These are phyloP conservation scores for Oostethus manadensis DNA, from an alignment of 2,113 vertebrate genomes.

Conservation along the genomic window DNA sequence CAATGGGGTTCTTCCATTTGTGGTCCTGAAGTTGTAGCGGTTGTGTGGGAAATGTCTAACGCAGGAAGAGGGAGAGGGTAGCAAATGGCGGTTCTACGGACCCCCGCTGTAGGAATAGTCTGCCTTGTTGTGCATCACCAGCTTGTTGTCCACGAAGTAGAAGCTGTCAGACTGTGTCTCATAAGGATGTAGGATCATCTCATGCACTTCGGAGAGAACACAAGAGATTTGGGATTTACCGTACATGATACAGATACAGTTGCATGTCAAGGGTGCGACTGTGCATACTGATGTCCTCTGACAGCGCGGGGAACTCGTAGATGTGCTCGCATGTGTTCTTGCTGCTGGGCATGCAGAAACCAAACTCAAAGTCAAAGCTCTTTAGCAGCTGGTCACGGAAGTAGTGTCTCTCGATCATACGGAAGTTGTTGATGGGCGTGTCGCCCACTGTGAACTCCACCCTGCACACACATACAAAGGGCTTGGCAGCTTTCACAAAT, in stretches of 20 bases:
- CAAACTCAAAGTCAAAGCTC: slow-evolving; percentile 97
- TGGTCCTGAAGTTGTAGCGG: slow-evolving; percentile 36
- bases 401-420: slow-evolving; percentile 98
- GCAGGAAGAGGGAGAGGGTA: background rate
- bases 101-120: slow-evolving; percentile 96
- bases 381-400: slow-evolving; percentile 93
- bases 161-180: slow-evolving; percentile 99
- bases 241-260: background rate
- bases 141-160: slow-evolving; percentile 98
- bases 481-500: too few relatives aligned
- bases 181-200: slow-evolving; percentile 93
- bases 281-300: slow-evolving; percentile 91
- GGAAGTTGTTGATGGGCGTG: slow-evolving; percentile 93
- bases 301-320: slow-evolving; percentile 94
- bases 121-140: slow-evolving; percentile 99
- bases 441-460: slow-evolving; percentile 98
- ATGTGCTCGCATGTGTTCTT: slow-evolving; percentile 98
- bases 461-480: slow-evolving; percentile 60
- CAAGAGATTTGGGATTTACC: slow-evolving; percentile 1
- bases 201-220: slow-evolving; percentile 75
- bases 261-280: background rate
- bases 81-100: slow-evolving; percentile 66
- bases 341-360: slow-evolving; percentile 98
- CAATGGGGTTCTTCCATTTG: slow-evolving; percentile 38
- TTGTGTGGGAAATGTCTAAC: slow-evolving; percentile 30